A percentile compares a stretch with the other conserved stretches of the same genome.
phyloP scores from a whole-genome alignment of 2,888 invertebrate genomes.

The Digitonthophagus gazella region DNA sequence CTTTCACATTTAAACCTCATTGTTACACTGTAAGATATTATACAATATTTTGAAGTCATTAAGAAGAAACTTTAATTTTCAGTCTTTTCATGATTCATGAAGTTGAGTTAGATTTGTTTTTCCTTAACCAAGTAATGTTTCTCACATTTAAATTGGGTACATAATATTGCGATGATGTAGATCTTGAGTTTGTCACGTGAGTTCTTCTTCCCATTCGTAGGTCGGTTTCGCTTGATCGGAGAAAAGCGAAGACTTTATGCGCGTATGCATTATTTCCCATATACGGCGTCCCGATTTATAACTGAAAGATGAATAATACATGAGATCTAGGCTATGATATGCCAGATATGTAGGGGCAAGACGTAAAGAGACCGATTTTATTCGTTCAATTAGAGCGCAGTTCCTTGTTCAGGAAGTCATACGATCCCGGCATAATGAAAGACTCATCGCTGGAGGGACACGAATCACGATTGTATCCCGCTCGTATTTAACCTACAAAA shows the following conservation, averaged over 20 bases:
- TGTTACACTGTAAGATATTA: no score
- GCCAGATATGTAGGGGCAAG: conserved; percentile 10
- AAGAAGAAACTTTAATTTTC: no score
- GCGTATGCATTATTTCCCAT: conserved; percentile 15
- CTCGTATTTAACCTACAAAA: background rate
- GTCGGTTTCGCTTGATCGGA: background rate
- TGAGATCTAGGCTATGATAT: conserved; percentile 16
- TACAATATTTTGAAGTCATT: no score
- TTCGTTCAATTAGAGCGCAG: conserved; percentile 14
- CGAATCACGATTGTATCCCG: background rate
- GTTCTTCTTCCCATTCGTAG: no score
- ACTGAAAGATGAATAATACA: conserved; percentile 15
- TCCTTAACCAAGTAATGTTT: no score
- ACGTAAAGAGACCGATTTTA: conserved; percentile 12
- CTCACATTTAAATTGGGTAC: no score
- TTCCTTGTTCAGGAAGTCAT: conserved; percentile 13
- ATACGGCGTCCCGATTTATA: conserved; percentile 18
- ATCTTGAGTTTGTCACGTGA: no score
- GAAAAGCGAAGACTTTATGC: conserved; percentile 9
- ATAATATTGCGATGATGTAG: no score
- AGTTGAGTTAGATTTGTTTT: no score
- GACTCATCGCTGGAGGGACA: conserved; percentile 12
- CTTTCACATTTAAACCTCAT: no score
- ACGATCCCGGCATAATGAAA: conserved; percentile 5
- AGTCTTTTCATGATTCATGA: no score